Conservation (phyloP, 2,888 invertebrate species). For the Caenorhabditis wallacei region DNA sequence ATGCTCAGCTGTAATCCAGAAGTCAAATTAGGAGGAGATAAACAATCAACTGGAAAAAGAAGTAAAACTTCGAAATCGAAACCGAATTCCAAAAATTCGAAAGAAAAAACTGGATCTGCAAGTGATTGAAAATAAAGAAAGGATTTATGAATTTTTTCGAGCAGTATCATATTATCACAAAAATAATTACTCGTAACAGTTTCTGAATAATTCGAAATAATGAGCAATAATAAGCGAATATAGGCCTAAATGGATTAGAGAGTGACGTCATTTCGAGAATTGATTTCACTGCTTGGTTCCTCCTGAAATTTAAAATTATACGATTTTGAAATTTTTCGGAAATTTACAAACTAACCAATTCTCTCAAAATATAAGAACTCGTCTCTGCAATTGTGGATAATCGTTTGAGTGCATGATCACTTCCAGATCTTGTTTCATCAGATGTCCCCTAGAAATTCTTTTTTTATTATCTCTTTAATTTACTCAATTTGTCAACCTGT, state of each 20-base stretch:
- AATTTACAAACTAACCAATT: slow-evolving; percentile 68
- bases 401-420: slow-evolving; percentile 70
- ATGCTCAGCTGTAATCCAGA: slow-evolving; percentile 9
- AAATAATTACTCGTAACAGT: slow-evolving; percentile 30
- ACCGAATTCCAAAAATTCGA: slow-evolving; percentile 9
- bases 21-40: slow-evolving; percentile 8
- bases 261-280: slow-evolving; percentile 79
- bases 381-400: slow-evolving; percentile 81
- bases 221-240: neutral
- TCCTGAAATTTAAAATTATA: slow-evolving; percentile 77
- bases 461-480: neutral
- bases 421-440: slow-evolving; percentile 74
- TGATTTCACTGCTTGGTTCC: slow-evolving; percentile 78
- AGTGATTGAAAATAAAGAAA: no score
- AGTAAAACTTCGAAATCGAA: neutral
- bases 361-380: slow-evolving; percentile 77
- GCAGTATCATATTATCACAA: slow-evolving; percentile 40
- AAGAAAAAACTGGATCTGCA: neutral
- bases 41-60: neutral
- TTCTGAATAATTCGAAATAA: slow-evolving; percentile 1
- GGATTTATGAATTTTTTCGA: slow-evolving; percentile 13
- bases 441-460: slow-evolving; percentile 71
- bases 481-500: slow-evolving; percentile 63
- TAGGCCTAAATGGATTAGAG: slow-evolving; percentile 57
- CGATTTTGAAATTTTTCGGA: neutral